Base-by-base conservation (phyloP, 2,888 invertebrate genomes). In the Chalcis sispes region DNA sequence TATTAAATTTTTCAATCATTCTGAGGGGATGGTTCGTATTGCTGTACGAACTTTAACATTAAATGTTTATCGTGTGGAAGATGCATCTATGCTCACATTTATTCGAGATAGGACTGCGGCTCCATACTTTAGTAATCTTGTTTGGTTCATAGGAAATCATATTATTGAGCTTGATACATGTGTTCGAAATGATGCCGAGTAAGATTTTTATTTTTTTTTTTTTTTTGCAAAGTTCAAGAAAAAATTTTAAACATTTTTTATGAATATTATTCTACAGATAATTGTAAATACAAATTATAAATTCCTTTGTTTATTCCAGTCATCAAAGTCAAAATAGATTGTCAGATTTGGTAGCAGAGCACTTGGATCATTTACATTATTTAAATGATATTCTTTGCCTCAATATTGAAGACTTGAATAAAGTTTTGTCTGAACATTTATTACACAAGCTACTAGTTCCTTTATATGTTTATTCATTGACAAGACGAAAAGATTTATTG, bases 121-220 rank as follows among this genome's bases (percentile, higher is more conserved):
- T 32, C 98, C 98, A 0, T 99, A 99, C 90, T 98, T 99, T 89
- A 98, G 98, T 81, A 99, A 99, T 90, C 92, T 99, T 72, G 98
- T 99, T 54, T 99, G 98, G 98, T 98, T 98, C 86, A 98, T 99
- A 85, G 98, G 98, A 69, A 98, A 97, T 90, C 98, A 99, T 88
- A 97, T 99, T 80, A 91, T 98, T 81, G 98, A 99, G 88, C 90
- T 99, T 81, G 98, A 99, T 89, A 93, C 93, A 2, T 99, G 98
- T 89, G 96, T 99, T 52, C 92, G 98, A 84, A 96, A 96, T 85
- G 97, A 98, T 90, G 96, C 96, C 78, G 98, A 98, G 96, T 98
- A 91, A 93, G 95, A 93, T 80, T 56, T 7, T n/a, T n/a, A n/a
- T n/a, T n/a, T n/a, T n/a, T n/a, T n/a, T n/a, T n/a, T n/a, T n/a